Base-by-base conservation (phyloP, 1,140 invertebrate species). In the Plodia interpunctella region DNA sequence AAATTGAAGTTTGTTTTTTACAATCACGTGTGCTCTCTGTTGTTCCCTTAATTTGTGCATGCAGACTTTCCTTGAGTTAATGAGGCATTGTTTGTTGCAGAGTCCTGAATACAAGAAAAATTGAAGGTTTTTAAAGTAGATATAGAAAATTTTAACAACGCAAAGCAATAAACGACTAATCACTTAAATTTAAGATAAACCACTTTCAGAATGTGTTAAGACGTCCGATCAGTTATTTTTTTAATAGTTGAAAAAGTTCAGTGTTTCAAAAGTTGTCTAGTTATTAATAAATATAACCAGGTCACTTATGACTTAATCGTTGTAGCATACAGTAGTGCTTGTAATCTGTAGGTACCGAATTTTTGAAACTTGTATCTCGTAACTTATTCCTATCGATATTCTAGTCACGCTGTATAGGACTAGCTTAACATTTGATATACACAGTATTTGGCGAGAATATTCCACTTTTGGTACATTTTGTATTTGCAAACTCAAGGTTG, bases 331-430 rank as follows among this genome's bases (percentile, higher is more conserved):
- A 60, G 57, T 68, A 72, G 78, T 67, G 76, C 72, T 76, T 80
- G 69, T 81, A 75, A n/a, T 71, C 53, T 63, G 71, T 80, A 87
- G 79, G 72, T 78, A 80, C 69, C 60, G 73, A 72, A 72, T 63
- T 73, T 76, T 80, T 76, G 65, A 73, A 73, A 83, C 70, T 76
- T 74, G 68, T 80, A 80, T 63, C 62, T 67, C 62, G 62, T 76
- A 75, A 81, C 69, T 83, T 80, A 86, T 84, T 86, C 81, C 86
- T 88, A 83, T 66, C 59, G 68, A 71, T 72, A 67, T 83, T 88
- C 86, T 88, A 88, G 86, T 88, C 86, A 87, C 78, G 73, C 71
- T 83, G 60, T 80, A 79, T 82, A 87, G 65, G 83, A 88, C 85
- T 87, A 87, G 82, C 67, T 78, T 71, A 70, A 76, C 67, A 72